phyloP scores from a whole-genome alignment of 2,888 invertebrate species.

The Argynnis bischoffii region DNA sequence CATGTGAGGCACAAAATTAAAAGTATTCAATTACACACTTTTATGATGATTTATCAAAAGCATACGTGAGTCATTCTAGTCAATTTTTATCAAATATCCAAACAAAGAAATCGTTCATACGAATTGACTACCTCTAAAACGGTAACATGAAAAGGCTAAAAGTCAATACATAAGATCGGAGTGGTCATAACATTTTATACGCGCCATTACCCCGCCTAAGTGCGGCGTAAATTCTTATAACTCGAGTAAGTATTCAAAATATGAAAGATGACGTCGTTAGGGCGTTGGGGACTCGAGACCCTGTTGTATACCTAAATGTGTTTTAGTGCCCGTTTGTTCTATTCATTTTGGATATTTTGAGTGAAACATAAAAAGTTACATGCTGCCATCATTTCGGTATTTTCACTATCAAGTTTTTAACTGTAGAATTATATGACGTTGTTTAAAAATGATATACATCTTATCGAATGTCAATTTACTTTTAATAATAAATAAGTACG shows the following conservation, averaged over 20 bases:
- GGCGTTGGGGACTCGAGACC: conserved; percentile 46
- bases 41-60: too few species aligned
- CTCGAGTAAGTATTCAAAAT: conserved; percentile 78
- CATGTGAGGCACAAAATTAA: too few species aligned
- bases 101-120: conserved; percentile 19
- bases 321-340: conserved; percentile 20
- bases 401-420: background rate
- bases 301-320: conserved; percentile 28
- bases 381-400: conserved; percentile 1
- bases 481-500: too few species aligned
- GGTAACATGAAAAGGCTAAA: conserved; percentile 54
- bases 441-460: background rate
- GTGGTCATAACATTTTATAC: conserved; percentile 80
- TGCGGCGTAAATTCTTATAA: conserved; percentile 82
- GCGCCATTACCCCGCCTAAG: conserved; percentile 73
- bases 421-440: background rate
- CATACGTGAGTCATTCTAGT: background rate
- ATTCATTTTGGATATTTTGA: conserved; percentile 13
- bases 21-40: too few species aligned
- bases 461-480: background rate
- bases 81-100: conserved; percentile 6
- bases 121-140: conserved; percentile 37
- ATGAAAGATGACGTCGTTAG: conserved; percentile 68
- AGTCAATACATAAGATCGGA: conserved; percentile 77
- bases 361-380: background rate